These are phyloP conservation scores for Astropecten irregularis DNA, from an alignment of 53 echinoderm and acorn worm genomes.

Conservation along the genomic window DNA sequence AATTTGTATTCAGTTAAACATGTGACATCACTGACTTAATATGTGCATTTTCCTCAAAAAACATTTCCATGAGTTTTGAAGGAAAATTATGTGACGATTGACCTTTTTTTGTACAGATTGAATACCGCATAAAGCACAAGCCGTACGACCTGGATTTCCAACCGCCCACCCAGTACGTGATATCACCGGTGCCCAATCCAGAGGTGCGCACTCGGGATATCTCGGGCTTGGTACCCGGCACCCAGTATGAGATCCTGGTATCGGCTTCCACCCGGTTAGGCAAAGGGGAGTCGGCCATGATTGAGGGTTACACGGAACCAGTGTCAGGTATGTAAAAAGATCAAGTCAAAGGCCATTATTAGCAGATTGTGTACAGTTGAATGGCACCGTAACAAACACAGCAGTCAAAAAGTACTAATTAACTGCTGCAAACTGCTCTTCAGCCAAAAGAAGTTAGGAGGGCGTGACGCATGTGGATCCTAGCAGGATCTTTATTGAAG, in stretches of 20 bases:
- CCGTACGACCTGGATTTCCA: conserved; percentile 22
- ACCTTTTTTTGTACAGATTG: conserved; percentile 14
- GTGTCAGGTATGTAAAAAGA: conserved; percentile 3
- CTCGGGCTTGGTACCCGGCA: conserved; percentile 45
- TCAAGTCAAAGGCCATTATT: not conserved
- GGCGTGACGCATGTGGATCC: too few species aligned
- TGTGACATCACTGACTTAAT: too few species aligned
- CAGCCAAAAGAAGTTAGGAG: too few species aligned
- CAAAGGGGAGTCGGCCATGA: conserved; percentile 1
- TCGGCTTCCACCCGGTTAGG: conserved; percentile 49
- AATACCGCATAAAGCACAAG: not conserved
- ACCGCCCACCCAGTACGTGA: not conserved
- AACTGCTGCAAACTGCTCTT: too few species aligned
- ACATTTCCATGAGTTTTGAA: too few species aligned
- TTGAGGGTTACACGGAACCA: not conserved
- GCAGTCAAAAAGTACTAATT: too few species aligned
- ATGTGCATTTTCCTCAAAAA: too few species aligned
- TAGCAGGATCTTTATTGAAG: too few species aligned
- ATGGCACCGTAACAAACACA: too few species aligned
- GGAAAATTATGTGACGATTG: too few species aligned
- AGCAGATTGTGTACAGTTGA: too few species aligned
- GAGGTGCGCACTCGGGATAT: not conserved
- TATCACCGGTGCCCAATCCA: not conserved
- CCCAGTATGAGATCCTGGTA: conserved; percentile 53
- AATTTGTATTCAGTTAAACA: too few species aligned